Conservation (phyloP, 2,797 vertebrate species). For the Crenichthys baileyi region DNA sequence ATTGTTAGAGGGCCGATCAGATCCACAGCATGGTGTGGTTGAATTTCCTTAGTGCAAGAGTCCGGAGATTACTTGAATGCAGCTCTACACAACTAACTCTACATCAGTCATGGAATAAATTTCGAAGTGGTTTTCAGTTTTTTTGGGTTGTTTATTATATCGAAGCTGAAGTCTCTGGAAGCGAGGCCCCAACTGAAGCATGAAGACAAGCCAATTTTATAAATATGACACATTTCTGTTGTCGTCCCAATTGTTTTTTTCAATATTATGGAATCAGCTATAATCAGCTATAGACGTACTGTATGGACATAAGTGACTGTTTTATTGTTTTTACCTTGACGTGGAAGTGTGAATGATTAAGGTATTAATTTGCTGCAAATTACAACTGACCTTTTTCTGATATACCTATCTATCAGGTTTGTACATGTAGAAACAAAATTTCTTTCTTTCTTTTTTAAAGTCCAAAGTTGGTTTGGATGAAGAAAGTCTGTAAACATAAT, state of each 20-base stretch:
- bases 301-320: slow-evolving; percentile 72
- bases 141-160: slow-evolving; percentile 65
- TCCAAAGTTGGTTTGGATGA: too few relatives aligned
- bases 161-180: slow-evolving; percentile 34
- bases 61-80: not conserved
- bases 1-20: not conserved
- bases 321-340: slow-evolving; percentile 61
- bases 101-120: slow-evolving; percentile 5
- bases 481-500: too few relatives aligned
- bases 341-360: slow-evolving; percentile 52
- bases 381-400: not conserved
- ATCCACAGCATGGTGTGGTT: not conserved
- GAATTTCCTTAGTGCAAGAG: not conserved
- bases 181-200: slow-evolving; percentile 65
- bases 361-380: too few relatives aligned
- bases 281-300: slow-evolving; percentile 69
- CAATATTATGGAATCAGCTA: slow-evolving; percentile 68
- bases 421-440: too few relatives aligned
- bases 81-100: not conserved
- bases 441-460: too few relatives aligned
- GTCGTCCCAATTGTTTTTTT: slow-evolving; percentile 66
- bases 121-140: slow-evolving; percentile 39
- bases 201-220: slow-evolving; percentile 77
- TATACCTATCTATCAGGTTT: not conserved
- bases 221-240: slow-evolving; percentile 75